These are phyloP conservation scores for Drosophila monieri DNA, from an alignment of 2,888 invertebrate species.

Conservation along the genomic window DNA sequence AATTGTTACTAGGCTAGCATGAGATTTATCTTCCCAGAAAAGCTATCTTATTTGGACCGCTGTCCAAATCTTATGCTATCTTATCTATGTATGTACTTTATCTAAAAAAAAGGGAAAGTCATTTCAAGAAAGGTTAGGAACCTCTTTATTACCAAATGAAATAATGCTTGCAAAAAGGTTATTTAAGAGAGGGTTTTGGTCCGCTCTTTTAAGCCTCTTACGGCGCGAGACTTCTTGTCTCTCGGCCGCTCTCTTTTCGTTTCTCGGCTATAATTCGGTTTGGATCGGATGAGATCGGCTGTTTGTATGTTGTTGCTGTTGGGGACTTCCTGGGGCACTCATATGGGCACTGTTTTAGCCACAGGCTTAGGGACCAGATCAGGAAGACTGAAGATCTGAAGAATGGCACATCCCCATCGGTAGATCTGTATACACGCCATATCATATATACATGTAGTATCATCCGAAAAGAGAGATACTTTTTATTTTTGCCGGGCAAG, in stretches of 20 bases:
- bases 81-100: constrained; percentile 1
- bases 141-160: neutral
- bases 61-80: neutral
- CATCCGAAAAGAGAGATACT: constrained; percentile 1
- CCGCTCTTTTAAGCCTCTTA: neutral
- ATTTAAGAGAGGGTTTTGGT: neutral
- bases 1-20: constrained; percentile 1
- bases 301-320: neutral
- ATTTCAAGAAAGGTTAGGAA: constrained; percentile 1
- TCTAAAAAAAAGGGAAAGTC: neutral
- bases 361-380: constrained; percentile 1
- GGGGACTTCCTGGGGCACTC: constrained; percentile 1
- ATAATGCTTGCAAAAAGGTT: neutral
- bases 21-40: neutral
- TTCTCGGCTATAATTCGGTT: neutral
- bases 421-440: neutral
- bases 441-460: neutral
- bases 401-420: neutral
- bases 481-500: neutral
- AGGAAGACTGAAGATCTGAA: neutral
- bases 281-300: constrained; percentile 1
- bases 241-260: neutral
- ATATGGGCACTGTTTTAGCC: neutral
- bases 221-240: neutral
- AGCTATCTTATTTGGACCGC: neutral